Evolutionary conservation across 2,113 vertebrate genomes (phyloP).

Genomic region (Pollachius pollachius): DNA sequence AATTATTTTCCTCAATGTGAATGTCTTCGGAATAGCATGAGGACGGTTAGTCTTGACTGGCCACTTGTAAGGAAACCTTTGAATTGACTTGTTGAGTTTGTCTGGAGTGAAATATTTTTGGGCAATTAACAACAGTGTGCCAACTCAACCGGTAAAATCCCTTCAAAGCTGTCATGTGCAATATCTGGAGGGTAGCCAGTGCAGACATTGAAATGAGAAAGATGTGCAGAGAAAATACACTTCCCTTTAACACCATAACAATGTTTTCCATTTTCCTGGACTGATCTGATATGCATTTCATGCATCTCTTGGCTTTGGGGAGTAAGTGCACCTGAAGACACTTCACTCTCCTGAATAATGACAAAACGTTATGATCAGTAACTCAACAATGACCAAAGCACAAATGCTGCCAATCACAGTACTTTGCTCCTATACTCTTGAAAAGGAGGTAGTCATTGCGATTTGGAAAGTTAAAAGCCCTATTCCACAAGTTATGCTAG

Average conservation of each 20-base stretch:
- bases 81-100: background rate
- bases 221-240: background rate
- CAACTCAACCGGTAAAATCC: constrained; percentile 18
- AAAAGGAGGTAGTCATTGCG: too few species aligned
- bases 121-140: constrained; percentile 6
- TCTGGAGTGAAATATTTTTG: background rate
- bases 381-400: too few species aligned
- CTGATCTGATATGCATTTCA: background rate
- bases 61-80: background rate
- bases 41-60: background rate
- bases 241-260: constrained; percentile 4
- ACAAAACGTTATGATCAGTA: too few species aligned
- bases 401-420: too few species aligned
- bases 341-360: background rate
- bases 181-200: constrained; percentile 25
- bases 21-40: background rate
- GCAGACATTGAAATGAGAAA: constrained; percentile 16
- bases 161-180: constrained; percentile 25
- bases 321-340: too few species aligned
- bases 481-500: too few species aligned
- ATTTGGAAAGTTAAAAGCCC: too few species aligned
- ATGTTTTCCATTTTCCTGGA: background rate
- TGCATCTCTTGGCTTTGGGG: too few species aligned
- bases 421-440: too few species aligned
- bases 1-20: background rate